These are phyloP conservation scores for Pipistrellus pygmaeus DNA, from an alignment of 2,797 vertebrate genomes.

Conservation along the genomic window DNA sequence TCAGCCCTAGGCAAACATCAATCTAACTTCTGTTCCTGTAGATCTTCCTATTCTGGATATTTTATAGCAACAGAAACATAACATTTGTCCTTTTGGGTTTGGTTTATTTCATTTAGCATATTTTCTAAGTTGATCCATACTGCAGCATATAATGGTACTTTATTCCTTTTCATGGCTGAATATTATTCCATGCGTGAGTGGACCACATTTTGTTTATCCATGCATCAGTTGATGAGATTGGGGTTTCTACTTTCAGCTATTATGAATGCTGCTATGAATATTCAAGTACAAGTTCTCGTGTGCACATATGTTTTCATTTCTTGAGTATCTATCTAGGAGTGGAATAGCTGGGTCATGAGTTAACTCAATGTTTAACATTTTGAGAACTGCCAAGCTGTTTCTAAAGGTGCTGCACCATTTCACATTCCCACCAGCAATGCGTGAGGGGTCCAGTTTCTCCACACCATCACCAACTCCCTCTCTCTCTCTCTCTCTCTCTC, in stretches of 20 bases:
- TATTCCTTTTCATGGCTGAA: conserved; percentile 15
- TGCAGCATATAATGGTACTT: background rate
- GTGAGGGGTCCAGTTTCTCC: background rate
- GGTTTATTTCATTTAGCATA: background rate
- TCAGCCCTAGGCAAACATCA: background rate
- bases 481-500: too few relatives aligned
- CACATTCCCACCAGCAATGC: background rate
- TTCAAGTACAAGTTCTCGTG: background rate
- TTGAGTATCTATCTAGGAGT: background rate
- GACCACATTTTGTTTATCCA: background rate
- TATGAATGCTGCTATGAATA: background rate
- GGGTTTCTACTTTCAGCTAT: background rate
- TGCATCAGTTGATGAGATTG: background rate
- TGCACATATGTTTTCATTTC: conserved; percentile 3
- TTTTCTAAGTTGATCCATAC: background rate
- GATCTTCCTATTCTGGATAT: background rate
- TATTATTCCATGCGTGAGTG: background rate
- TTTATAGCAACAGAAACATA: background rate
- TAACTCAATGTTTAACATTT: conserved; percentile 24
- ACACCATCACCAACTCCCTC: background rate
- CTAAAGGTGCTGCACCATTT: background rate
- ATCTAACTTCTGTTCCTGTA: background rate
- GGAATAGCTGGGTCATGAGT: background rate
- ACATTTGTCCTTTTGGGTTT: background rate
- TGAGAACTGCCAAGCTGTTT: background rate